Evolutionary conservation across 2,797 vertebrate genomes (phyloP).

Genomic region (Tenualosa thibaudeaui): DNA sequence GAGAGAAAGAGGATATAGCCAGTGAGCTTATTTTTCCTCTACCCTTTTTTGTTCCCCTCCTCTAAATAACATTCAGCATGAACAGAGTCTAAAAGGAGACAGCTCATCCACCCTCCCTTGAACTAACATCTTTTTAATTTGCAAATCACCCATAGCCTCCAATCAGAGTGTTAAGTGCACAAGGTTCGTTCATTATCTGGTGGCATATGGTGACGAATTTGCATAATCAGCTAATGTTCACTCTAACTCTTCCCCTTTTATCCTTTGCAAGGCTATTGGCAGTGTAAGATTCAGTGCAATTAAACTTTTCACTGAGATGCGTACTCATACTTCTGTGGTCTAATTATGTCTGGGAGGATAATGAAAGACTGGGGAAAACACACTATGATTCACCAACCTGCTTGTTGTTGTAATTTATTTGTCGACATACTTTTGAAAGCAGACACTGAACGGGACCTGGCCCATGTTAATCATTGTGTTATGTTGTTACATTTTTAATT

Average conservation of each 20-base stretch:
- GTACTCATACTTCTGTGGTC: slow-evolving; percentile 41
- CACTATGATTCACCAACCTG: slow-evolving; percentile 35
- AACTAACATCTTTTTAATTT: slow-evolving; percentile 67
- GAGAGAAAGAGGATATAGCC: background rate
- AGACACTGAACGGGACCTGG: slow-evolving; percentile 27
- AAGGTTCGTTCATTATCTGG: slow-evolving; percentile 65
- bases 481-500: slow-evolving; percentile 42
- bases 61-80: background rate
- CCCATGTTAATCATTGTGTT: slow-evolving; percentile 33
- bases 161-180: slow-evolving; percentile 71
- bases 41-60: background rate
- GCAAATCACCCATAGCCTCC: slow-evolving; percentile 69
- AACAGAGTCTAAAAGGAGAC: background rate
- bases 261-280: slow-evolving; percentile 42
- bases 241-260: slow-evolving; percentile 44
- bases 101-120: slow-evolving; percentile 27
- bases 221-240: slow-evolving; percentile 60
- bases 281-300: slow-evolving; percentile 46
- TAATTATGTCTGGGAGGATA: slow-evolving; percentile 49
- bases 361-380: slow-evolving; percentile 33
- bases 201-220: slow-evolving; percentile 60
- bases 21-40: background rate
- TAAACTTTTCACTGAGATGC: slow-evolving; percentile 44
- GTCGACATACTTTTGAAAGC: slow-evolving; percentile 20
- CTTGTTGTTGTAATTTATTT: slow-evolving; percentile 27